These are phyloP conservation scores for Gasterosteus nipponicus DNA, from an alignment of 2,113 vertebrate genomes.

Conservation along the genomic window DNA sequence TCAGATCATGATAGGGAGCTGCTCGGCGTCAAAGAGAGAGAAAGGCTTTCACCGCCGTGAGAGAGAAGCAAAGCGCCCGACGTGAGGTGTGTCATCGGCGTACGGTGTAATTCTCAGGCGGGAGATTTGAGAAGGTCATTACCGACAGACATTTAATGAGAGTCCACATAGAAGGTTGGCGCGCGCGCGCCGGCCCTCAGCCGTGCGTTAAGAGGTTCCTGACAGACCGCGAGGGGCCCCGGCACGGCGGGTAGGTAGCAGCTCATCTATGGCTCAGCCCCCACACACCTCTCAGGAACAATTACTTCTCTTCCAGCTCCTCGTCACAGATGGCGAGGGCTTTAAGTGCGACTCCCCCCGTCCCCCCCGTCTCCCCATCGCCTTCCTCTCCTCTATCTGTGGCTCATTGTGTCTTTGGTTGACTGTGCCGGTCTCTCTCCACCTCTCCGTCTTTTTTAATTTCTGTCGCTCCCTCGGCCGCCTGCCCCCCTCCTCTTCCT, in stretches of 20 bases:
- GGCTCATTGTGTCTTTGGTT: constrained; percentile 53
- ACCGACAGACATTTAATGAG: constrained; percentile 64
- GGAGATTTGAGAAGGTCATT: constrained; percentile 49
- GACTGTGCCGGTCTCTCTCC: constrained; percentile 43
- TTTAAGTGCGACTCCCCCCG: constrained; percentile 32
- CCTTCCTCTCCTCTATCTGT: constrained; percentile 18
- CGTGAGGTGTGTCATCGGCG: constrained; percentile 2
- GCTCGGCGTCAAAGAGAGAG: background rate
- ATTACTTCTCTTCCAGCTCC: constrained; percentile 63
- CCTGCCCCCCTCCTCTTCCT: background rate
- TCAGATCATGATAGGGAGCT: constrained; percentile 14
- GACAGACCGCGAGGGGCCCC: constrained; percentile 34
- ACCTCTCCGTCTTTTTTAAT: constrained; percentile 33
- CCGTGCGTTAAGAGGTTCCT: constrained; percentile 32
- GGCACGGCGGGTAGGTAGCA: constrained; percentile 40
- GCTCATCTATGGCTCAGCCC: constrained; percentile 41
- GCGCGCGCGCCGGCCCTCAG: constrained; percentile 37
- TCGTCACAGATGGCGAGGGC: constrained; percentile 64
- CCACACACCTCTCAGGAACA: constrained; percentile 63
- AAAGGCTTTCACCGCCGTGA: background rate
- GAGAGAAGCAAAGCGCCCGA: constrained; percentile 7
- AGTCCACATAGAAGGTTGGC: constrained; percentile 25
- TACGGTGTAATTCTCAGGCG: background rate
- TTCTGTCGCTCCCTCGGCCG: constrained; percentile 38
- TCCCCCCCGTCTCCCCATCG: background rate